Evolutionary conservation across 1,140 invertebrate species (phyloP).

Genomic region (Trichonephila clavata): DNA sequence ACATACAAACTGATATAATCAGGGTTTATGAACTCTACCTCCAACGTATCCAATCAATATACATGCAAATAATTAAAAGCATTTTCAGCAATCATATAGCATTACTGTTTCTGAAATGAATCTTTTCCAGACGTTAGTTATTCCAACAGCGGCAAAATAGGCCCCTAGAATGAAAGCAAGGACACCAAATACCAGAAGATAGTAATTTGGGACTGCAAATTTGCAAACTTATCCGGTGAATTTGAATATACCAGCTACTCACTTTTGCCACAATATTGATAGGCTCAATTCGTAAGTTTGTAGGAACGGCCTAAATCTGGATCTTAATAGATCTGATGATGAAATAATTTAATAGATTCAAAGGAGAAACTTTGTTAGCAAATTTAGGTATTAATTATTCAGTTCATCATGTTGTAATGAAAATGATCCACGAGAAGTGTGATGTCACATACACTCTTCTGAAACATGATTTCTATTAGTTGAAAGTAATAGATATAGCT

Average conservation of each 20-base stretch:
- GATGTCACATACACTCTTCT: not conserved
- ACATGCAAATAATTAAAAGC: constrained; percentile 83
- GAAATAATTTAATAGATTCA: not conserved
- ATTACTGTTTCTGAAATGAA: constrained; percentile 90
- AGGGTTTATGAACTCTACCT: constrained; percentile 85
- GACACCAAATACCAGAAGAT: constrained; percentile 87
- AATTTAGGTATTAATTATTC: not conserved
- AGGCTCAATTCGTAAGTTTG: not conserved
- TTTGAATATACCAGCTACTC: constrained; percentile 84
- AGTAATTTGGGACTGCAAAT: constrained; percentile 89
- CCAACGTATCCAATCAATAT: constrained; percentile 86
- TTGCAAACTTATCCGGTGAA: constrained; percentile 85
- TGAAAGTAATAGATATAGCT: not conserved
- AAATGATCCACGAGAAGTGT: not conserved
- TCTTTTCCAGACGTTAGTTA: constrained; percentile 89
- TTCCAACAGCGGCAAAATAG: constrained; percentile 88
- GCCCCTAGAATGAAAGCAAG: constrained; percentile 88
- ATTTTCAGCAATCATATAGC: constrained; percentile 81
- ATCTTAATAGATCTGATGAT: not conserved
- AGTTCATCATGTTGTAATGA: not conserved
- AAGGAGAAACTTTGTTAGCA: too few relatives aligned
- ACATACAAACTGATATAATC: constrained; percentile 87
- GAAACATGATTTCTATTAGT: not conserved
- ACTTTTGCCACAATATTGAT: not conserved
- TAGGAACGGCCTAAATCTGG: constrained; percentile 20